phyloP scores from a whole-genome alignment of 2,797 vertebrate species.

The Pangasius mekongensis region DNA sequence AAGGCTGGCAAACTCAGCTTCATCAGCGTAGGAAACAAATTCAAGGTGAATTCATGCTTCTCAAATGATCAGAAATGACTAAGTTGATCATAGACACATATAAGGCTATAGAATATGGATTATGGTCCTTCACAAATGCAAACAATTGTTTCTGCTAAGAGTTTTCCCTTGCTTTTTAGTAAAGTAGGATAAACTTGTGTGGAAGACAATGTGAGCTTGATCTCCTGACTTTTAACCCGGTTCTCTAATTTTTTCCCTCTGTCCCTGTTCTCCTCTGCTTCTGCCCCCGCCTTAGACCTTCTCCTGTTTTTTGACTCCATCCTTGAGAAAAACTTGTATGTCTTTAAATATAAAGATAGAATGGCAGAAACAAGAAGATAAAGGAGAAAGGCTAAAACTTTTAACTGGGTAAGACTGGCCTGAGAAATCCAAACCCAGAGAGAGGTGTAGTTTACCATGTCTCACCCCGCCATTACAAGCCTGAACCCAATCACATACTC shows the following conservation, averaged over 20 bases:
- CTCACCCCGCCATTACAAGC: conserved; percentile 32
- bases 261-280: conserved; percentile 70
- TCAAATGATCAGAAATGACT: neutral
- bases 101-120: conserved; percentile 22
- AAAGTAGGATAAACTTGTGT: conserved; percentile 33
- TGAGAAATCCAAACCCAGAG: conserved; percentile 67
- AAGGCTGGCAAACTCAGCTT: conserved; percentile 97
- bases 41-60: conserved; percentile 85
- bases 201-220: conserved; percentile 11
- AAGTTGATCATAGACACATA: neutral
- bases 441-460: conserved; percentile 71
- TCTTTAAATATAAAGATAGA: conserved; percentile 74
- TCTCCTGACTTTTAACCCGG: conserved; percentile 40
- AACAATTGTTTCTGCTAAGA: neutral
- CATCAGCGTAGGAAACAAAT: conserved; percentile 99
- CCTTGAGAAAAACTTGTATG: conserved; percentile 77
- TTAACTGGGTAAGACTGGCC: conserved; percentile 44
- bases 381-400: conserved; percentile 44
- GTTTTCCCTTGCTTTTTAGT: neutral
- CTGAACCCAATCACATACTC: conserved; percentile 26
- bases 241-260: conserved; percentile 68
- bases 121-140: conserved; percentile 9
- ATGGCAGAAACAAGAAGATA: conserved; percentile 66
- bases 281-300: conserved; percentile 69
- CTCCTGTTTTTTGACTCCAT: conserved; percentile 76